Base-by-base conservation (phyloP, 2,888 invertebrate genomes). In the Imbricaverruca yamaguchii region DNA sequence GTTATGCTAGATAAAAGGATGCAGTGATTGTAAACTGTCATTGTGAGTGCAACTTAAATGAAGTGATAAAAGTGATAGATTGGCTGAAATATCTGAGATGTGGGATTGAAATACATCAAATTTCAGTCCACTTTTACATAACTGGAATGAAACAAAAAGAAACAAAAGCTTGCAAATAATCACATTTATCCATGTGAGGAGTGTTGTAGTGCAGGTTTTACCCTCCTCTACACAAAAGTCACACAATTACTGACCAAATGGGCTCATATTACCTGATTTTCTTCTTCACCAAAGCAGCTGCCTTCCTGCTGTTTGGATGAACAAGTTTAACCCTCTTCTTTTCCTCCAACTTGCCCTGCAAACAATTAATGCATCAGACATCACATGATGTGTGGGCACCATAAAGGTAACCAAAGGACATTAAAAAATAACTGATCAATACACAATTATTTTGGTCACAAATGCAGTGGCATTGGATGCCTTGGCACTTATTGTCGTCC, bases 181-280 rank as follows among this genome's bases (percentile, higher is more conserved):
- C 69, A 7, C 59, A 59, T 39, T 39, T 39, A 39, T 39, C 39
- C 39, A 39, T 39, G 39, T 39, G 39, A 39, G 39, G 39, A 39
- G 39, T 39, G 15, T 59, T 59, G 12, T 59, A 4, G 11, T 4
- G 15, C 11, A 59, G 11, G 7, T 59, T 59, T 59, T 11, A 59
- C 15, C 12, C 12, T 13, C 59, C 11, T 13, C 59, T 13, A 59
- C 59, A 59, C 7, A 59, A 15, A 59, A 15, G 15, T 59, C 15
- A 15, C 84, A 83, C 82, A 57, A n/a, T 1, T 77, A 79, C 57
- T 21, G 15, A 12, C 21, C 23, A 39, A 39, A 39, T 39, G 39
- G 39, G 39, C n/a, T 15, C 10, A n/a, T n/a, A 21, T 53, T 23
- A 78, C 78, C 11, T 56, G 9, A 78, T 56, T 2, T 78, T 78